Evolutionary conservation across 2,888 invertebrate species (phyloP), one percentile per base, ranked within the genome.

Genomic region (Argyra leucocephala): DNA sequence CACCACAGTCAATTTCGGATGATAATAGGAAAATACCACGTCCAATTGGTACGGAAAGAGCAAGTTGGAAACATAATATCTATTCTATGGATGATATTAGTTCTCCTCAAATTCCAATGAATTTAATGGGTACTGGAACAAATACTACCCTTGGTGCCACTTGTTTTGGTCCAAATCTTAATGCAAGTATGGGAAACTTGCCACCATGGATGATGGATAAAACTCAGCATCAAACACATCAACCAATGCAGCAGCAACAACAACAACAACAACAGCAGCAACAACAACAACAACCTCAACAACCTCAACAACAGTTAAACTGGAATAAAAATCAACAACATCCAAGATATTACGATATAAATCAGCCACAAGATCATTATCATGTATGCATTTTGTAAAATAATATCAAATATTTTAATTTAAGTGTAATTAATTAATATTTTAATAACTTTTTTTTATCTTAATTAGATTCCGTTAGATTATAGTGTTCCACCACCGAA

Each of bases 41-140:
- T 5, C 91, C 92, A 63, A 92, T 92, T 76, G 92, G 92, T 70
- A 91, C 90, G 0, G 92, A 91, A 80, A 84, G 92, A 72, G 78
- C 78, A 21, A 78, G 78, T 63, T 79, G 78, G 79, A 79, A 79
- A 66, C 78, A 75, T 66, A 76, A 76, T 64, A 76, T 76, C 69
- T 78, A 76, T 66, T 73, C 74, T 0, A 36, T 73, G 18, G 65
- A 67, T 48, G 70, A 61, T n/a, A 68, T 65, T 2, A 37, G 72
- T 67, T 70, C 73, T 2, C 71, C 68, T 0, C 73, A 74, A 73
- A 69, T 69, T n/a, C 69, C 71, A 65, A 72, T 63, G 61, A n/a
- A 71, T 65, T 68, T 69, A 66, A 62, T 63, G 62, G 65, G 67
- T 65, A 64, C 60, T 60, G 60, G 60, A 60, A 18, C 60, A 22